These are phyloP conservation scores for Leptodactylus fuscus DNA, from an alignment of 2,113 vertebrate species.

Conservation along the genomic window DNA sequence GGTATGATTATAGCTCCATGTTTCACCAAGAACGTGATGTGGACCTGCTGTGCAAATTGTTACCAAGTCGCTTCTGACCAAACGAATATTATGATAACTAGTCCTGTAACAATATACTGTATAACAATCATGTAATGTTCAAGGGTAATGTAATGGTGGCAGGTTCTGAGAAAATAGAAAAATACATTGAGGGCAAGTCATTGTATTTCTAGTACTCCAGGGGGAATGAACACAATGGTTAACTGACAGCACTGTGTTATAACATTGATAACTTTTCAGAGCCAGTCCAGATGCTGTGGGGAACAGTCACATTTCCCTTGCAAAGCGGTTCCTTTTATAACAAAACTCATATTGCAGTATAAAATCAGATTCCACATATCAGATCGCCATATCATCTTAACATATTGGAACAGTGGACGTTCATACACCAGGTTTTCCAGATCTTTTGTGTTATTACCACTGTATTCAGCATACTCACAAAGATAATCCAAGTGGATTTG, in stretches of 20 bases:
- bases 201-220: constrained; percentile 1
- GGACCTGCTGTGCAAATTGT: no score
- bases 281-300: background rate
- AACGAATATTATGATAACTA: background rate
- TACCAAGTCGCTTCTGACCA: background rate
- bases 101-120: background rate
- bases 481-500: constrained; percentile 9
- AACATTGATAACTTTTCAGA: background rate
- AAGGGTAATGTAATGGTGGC: background rate
- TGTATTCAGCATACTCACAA: background rate
- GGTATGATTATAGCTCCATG: background rate
- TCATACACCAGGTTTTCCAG: no score
- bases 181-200: background rate
- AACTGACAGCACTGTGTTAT: background rate
- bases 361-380: background rate
- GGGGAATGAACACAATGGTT: background rate
- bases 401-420: background rate
- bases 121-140: background rate
- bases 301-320: background rate
- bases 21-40: background rate
- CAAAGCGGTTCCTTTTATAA: background rate
- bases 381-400: background rate
- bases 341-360: background rate
- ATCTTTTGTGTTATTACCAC: background rate
- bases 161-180: background rate